phyloP scores from a whole-genome alignment of 1,140 invertebrate genomes.

The Cecropterus lyciades region DNA sequence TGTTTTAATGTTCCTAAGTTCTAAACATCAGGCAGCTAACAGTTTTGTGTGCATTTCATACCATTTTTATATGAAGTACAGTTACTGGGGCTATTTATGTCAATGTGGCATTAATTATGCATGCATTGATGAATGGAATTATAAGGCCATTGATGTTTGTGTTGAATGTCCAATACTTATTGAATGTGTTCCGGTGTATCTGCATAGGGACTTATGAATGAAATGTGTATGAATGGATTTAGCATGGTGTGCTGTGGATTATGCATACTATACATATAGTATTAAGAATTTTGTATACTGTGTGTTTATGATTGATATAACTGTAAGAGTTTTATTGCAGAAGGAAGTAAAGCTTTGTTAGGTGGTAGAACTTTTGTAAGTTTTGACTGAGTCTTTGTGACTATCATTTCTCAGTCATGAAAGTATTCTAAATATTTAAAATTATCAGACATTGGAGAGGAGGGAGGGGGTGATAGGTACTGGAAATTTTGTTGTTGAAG shows the following conservation, averaged over 20 bases:
- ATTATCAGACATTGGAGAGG: too few species aligned
- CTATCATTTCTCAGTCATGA: too few species aligned
- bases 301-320: too few species aligned
- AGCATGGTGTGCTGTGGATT: not conserved
- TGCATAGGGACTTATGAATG: constrained; percentile 43
- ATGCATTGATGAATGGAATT: constrained; percentile 63
- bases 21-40: not conserved
- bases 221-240: constrained; percentile 51
- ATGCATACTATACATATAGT: too few species aligned
- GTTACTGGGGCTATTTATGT: constrained; percentile 41
- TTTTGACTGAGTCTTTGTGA: too few species aligned
- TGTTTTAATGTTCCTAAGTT: not conserved
- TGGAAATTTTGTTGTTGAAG: too few species aligned
- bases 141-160: constrained; percentile 47
- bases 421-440: too few species aligned
- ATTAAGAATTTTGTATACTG: too few species aligned
- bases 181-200: constrained; percentile 47
- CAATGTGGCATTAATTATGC: constrained; percentile 62
- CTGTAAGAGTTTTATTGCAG: too few species aligned
- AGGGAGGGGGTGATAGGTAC: too few species aligned
- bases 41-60: constrained; percentile 13
- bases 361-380: too few species aligned
- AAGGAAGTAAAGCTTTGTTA: too few species aligned
- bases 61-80: constrained; percentile 37
- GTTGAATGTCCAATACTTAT: constrained; percentile 39